Conservation (phyloP, 2,113 vertebrate species). For the Hypomesus transpacificus region DNA sequence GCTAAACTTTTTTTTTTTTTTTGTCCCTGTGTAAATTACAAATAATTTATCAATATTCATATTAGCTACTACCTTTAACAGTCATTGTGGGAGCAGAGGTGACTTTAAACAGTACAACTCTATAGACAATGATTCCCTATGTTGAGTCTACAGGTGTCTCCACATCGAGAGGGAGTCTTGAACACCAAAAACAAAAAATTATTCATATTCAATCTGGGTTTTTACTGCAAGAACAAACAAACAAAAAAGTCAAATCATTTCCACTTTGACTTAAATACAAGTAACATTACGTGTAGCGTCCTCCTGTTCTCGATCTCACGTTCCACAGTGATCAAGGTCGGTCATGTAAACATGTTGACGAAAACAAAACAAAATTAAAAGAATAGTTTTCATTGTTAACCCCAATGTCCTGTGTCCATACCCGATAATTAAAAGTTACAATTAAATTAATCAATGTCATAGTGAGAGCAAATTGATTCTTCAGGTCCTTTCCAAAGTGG, state of each 20-base stretch:
- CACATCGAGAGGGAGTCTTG: conserved; percentile 23
- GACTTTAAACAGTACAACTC: conserved; percentile 53
- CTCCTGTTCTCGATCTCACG: conserved; percentile 50
- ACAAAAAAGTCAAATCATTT: conserved; percentile 37
- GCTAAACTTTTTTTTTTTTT: conserved; percentile 14
- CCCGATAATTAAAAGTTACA: conserved; percentile 58
- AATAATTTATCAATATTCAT: conserved; percentile 75
- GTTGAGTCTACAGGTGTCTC: conserved; percentile 14
- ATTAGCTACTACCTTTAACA: conserved; percentile 74
- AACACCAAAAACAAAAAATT: conserved; percentile 52
- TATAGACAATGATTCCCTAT: conserved; percentile 51
- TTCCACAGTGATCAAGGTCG: conserved; percentile 81
- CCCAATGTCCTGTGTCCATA: conserved; percentile 49
- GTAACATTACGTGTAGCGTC: conserved; percentile 56
- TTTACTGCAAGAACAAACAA: conserved; percentile 45
- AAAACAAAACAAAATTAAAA: conserved; percentile 37
- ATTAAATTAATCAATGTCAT: conserved; percentile 36
- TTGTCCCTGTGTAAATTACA: conserved; percentile 71
- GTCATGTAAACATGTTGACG: conserved; percentile 80
- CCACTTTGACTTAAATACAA: conserved; percentile 67
- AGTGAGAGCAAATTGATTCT: conserved; percentile 38
- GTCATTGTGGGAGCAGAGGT: conserved; percentile 69
- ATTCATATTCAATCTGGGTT: conserved; percentile 29
- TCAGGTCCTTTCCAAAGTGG: conserved; percentile 44
- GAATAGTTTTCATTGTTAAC: conserved; percentile 43